Evolutionary conservation across 2,113 vertebrate genomes (phyloP).

Genomic region (Sula dactylatra): DNA sequence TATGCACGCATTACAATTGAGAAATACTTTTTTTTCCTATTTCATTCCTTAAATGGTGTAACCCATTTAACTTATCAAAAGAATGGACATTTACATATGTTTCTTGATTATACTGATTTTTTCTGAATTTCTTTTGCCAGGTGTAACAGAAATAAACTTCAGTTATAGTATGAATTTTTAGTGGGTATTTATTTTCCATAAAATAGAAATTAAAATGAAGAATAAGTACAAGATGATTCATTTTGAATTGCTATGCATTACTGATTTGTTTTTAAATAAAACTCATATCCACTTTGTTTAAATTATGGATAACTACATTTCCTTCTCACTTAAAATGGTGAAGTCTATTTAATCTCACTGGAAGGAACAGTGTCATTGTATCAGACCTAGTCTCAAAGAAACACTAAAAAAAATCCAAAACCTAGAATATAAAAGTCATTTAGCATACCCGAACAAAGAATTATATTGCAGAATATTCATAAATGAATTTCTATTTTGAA

Average conservation of each 20-base stretch:
- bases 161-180: background rate
- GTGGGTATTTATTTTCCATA: background rate
- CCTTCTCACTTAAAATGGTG: background rate
- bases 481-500: background rate
- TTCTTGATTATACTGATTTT: background rate
- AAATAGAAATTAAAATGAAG: background rate
- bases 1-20: background rate
- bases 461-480: background rate
- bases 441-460: background rate
- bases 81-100: background rate
- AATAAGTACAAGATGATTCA: background rate
- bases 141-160: background rate
- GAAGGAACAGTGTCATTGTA: background rate
- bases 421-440: background rate
- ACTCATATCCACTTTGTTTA: background rate
- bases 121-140: background rate
- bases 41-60: background rate
- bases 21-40: background rate
- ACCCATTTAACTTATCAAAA: background rate
- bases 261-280: background rate
- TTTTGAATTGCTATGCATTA: background rate
- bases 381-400: background rate
- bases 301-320: background rate
- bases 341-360: background rate
- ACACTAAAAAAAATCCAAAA: background rate